These are phyloP conservation scores for Sclerodermus sp. DNA, from an alignment of 2,888 invertebrate species.

Conservation along the genomic window DNA sequence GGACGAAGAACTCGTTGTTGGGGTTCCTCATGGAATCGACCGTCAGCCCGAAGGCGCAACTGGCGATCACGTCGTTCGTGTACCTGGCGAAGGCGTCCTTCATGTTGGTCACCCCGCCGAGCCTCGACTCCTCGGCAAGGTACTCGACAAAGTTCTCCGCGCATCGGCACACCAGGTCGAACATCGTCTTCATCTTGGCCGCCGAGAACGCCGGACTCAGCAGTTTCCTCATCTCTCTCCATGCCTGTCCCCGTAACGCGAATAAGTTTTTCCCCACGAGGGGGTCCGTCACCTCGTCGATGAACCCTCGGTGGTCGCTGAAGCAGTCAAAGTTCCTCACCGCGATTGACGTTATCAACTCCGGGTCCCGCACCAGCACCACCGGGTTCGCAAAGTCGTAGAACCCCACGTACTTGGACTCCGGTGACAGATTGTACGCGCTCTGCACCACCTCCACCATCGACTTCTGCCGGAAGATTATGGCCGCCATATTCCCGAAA, in stretches of 20 bases:
- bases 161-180: slow-evolving; percentile 56
- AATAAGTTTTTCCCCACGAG: slow-evolving; percentile 33
- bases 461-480: slow-evolving; percentile 13
- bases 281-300: slow-evolving; percentile 26
- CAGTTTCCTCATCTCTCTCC: slow-evolving; percentile 60
- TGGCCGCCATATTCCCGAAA: slow-evolving; percentile 25
- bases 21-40: slow-evolving; percentile 38
- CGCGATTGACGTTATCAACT: slow-evolving; percentile 43
- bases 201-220: slow-evolving; percentile 63
- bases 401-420: slow-evolving; percentile 37
- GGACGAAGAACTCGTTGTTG: slow-evolving; percentile 36
- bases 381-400: slow-evolving; percentile 38
- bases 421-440: slow-evolving; percentile 25
- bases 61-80: slow-evolving; percentile 39
- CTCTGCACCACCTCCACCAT: slow-evolving; percentile 13
- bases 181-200: slow-evolving; percentile 62
- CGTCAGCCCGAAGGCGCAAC: slow-evolving; percentile 38
- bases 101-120: slow-evolving; percentile 25
- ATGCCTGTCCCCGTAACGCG: slow-evolving; percentile 53
- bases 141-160: slow-evolving; percentile 39
- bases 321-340: slow-evolving; percentile 46
- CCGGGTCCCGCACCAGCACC: slow-evolving; percentile 42
- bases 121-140: slow-evolving; percentile 17
- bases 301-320: slow-evolving; percentile 34
- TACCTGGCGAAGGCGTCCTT: slow-evolving; percentile 37